phyloP scores from a whole-genome alignment of 2,888 invertebrate species.

The Phyllotreta striolata region DNA sequence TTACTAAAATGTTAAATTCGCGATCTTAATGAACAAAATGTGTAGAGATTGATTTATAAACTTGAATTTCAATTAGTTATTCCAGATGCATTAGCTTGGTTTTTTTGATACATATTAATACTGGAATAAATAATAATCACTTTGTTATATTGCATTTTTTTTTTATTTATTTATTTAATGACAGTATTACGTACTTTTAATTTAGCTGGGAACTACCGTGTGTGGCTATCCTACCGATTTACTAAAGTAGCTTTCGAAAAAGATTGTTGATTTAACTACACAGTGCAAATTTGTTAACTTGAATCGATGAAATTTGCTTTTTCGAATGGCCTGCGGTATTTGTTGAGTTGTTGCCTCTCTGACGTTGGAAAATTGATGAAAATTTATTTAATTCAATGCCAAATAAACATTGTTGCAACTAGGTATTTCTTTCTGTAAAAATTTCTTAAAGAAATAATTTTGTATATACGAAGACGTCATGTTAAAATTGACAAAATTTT shows the following conservation, averaged over 20 bases:
- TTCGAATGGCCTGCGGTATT: neutral
- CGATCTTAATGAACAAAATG: neutral
- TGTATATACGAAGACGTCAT: conserved; percentile 49
- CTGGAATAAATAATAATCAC: neutral
- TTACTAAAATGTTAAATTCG: neutral
- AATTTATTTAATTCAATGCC: conserved; percentile 22
- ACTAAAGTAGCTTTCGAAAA: neutral
- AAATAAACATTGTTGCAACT: conserved; percentile 30
- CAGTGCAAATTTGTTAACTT: neutral
- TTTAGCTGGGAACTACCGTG: no score
- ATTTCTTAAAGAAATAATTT: conserved; percentile 45
- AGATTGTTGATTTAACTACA: neutral
- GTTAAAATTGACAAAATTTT: conserved; percentile 44
- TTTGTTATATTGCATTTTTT: neutral
- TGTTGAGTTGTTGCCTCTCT: conserved; percentile 15
- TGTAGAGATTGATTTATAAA: no score
- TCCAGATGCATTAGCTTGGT: neutral
- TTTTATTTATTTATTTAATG: neutral
- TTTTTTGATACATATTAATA: neutral
- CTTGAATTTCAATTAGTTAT: no score
- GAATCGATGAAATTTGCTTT: conserved; percentile 2
- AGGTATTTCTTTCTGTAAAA: conserved; percentile 40
- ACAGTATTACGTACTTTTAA: neutral
- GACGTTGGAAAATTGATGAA: conserved; percentile 10
- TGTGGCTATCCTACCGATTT: no score